Conservation (phyloP, 2,113 vertebrate genomes). For the Oryzias melastigma region DNA sequence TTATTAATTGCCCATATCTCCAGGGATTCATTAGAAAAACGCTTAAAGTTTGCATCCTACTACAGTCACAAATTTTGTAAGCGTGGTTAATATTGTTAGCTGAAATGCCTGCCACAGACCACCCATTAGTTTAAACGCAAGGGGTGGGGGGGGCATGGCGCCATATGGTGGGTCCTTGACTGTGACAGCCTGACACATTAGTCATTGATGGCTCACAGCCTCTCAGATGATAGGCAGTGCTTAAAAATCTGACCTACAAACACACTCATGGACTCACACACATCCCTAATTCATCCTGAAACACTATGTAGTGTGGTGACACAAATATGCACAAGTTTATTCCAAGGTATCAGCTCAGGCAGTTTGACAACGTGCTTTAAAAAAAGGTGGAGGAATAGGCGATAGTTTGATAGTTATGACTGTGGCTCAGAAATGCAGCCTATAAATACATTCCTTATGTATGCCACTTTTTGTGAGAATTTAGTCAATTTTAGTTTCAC, state of each 20-base stretch:
- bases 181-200: slow-evolving; percentile 76
- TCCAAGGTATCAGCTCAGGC: slow-evolving; percentile 30
- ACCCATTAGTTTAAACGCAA: slow-evolving; percentile 56
- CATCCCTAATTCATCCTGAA: slow-evolving; percentile 56
- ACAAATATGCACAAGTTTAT: slow-evolving; percentile 47
- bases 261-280: slow-evolving; percentile 32
- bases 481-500: too few relatives aligned
- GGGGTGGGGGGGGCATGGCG: slow-evolving; percentile 16
- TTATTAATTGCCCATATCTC: slow-evolving; percentile 15
- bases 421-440: neutral
- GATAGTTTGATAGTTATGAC: slow-evolving; percentile 24
- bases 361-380: slow-evolving; percentile 44
- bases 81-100: slow-evolving; percentile 42
- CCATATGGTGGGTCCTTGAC: slow-evolving; percentile 72
- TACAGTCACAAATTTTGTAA: slow-evolving; percentile 19
- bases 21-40: slow-evolving; percentile 8
- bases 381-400: slow-evolving; percentile 28
- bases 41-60: slow-evolving; percentile 15
- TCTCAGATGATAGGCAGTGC: slow-evolving; percentile 68
- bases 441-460: too few relatives aligned
- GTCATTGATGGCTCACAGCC: slow-evolving; percentile 72
- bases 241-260: slow-evolving; percentile 67
- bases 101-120: slow-evolving; percentile 48
- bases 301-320: slow-evolving; percentile 35
- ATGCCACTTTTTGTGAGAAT: too few relatives aligned